Base-by-base conservation (phyloP, 2,888 invertebrate species). In the Oligia fasciuncula region DNA sequence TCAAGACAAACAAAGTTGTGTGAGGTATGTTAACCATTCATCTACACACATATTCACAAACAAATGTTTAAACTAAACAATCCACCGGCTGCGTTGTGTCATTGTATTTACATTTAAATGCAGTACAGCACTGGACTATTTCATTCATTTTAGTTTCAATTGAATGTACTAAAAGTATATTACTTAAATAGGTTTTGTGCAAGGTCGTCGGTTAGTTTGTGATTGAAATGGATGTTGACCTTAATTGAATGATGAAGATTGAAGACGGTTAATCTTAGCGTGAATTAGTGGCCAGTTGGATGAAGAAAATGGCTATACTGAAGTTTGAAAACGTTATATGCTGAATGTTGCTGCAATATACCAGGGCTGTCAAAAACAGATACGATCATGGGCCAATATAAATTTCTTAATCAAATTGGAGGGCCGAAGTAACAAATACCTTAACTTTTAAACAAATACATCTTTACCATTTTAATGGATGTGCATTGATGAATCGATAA, bases 81-180 rank as follows among this genome's bases (percentile, higher is more conserved):
- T 40, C 5, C 23, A 1, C 19, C 54, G 13, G 40, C 49, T 62
- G 23, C 5, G 40, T 29, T 62, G 14, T 68, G 29, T 63, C 46
- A 57, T 63, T 19, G 23, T 76, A 54, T 82, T 82, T 9, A 80
- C 54, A 76, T 80, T 82, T 46, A 63, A 82, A 68, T 63, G 54
- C 40, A 67, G 0, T 23, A 40, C 9, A 29, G 49, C 76, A 65
- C 17, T 43, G n/a, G 1, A 68, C 17, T 66, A 29, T 54, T 54
- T 40, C n/a, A 63, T 76, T 76, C 11, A 57, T 1, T 68, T 70
- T 11, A 6, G 5, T 49, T 57, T 43, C 29, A 23, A 29, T 46
- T 66, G 0, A 49, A 65, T 54, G 23, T 29, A 57, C 29, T 80
- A 17, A 63, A 70, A 72, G 46, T 72, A 8, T 54, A 54, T n/a